phyloP scores from a whole-genome alignment of 1,140 invertebrate species.

The Trichoplusia ni region DNA sequence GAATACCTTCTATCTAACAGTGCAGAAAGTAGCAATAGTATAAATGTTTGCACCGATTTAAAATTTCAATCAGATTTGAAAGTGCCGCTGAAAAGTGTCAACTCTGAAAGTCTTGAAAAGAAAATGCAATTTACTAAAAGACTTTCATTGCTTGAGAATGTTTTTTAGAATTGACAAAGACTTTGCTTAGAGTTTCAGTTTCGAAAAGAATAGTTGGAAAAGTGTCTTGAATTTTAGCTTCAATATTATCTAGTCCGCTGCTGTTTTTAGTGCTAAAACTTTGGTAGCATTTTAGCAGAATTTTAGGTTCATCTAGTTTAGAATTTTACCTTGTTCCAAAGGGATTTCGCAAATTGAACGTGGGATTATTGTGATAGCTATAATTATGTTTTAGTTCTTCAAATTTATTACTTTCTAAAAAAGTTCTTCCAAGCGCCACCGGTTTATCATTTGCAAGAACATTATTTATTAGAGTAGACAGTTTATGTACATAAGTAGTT shows the following conservation, averaged over 20 bases:
- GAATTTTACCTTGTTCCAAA: too few species aligned
- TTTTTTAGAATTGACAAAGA: constrained; percentile 11
- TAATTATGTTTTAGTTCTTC: too few species aligned
- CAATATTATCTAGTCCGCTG: not conserved
- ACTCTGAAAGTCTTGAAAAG: not conserved
- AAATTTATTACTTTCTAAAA: too few species aligned
- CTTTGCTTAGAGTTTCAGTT: not conserved
- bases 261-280: too few species aligned
- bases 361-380: too few species aligned
- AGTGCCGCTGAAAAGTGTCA: constrained; percentile 1
- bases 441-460: too few species aligned
- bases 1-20: not conserved
- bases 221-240: not conserved
- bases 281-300: too few species aligned
- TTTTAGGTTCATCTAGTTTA: too few species aligned
- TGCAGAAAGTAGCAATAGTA: not conserved
- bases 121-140: constrained; percentile 29
- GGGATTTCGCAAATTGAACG: too few species aligned
- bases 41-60: constrained; percentile 9
- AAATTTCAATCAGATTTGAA: constrained; percentile 21
- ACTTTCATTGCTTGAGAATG: constrained; percentile 7
- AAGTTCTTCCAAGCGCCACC: too few species aligned
- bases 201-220: not conserved
- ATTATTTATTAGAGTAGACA: too few species aligned
- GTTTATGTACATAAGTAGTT: too few species aligned